Percentiles rank a stretch among this genome's conserved stretches.
phyloP scores from a whole-genome alignment of 2,797 vertebrate genomes.

The Melanotaenia maccullochi region DNA sequence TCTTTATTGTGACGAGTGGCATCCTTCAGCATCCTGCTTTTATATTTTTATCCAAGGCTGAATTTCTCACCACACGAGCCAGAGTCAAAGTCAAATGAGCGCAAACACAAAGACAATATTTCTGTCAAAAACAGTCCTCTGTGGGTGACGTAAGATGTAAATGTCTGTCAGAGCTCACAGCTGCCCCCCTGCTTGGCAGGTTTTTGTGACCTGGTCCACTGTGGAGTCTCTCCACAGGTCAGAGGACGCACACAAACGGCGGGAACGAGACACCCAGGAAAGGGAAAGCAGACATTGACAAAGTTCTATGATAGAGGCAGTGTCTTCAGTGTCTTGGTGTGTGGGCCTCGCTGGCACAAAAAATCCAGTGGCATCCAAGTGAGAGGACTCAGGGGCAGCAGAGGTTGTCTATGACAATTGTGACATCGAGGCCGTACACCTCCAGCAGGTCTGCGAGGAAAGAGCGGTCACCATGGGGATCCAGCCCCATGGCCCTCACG shows the following conservation, averaged over 20 bases:
- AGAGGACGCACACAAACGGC: conserved; percentile 44
- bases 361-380: conserved; percentile 56
- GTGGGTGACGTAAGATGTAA: conserved; percentile 29
- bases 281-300: conserved; percentile 40
- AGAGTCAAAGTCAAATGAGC: conserved; percentile 28
- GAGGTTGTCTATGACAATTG: conserved; percentile 96
- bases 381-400: conserved; percentile 88
- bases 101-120: conserved; percentile 11
- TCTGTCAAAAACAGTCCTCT: conserved; percentile 23
- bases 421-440: conserved; percentile 93
- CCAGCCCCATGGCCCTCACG: conserved; percentile 95
- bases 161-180: conserved; percentile 14
- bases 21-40: background rate
- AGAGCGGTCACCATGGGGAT: conserved; percentile 92
- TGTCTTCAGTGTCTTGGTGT: conserved; percentile 64
- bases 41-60: conserved; percentile 31
- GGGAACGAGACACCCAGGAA: conserved; percentile 31
- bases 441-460: conserved; percentile 97
- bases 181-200: conserved; percentile 10
- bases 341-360: conserved; percentile 61
- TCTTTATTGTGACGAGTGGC: conserved; percentile 19
- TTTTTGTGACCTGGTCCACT: conserved; percentile 19
- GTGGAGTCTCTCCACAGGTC: conserved; percentile 40
- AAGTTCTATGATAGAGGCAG: conserved; percentile 66
- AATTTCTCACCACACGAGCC: conserved; percentile 5